phyloP scores from a whole-genome alignment of 2,797 vertebrate genomes.

The Rhynchonycteris naso region DNA sequence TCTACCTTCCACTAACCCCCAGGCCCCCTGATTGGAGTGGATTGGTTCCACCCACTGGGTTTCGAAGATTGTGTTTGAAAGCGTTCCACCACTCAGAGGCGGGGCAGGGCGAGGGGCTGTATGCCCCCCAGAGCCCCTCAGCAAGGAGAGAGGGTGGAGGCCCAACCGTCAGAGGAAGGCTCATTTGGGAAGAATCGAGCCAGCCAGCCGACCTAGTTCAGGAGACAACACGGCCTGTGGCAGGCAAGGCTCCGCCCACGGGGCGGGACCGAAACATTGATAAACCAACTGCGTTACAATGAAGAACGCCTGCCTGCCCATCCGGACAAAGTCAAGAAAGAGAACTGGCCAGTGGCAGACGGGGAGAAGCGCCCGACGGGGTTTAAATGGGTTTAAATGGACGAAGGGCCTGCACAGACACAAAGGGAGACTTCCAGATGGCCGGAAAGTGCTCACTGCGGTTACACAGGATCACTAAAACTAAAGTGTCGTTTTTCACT shows the following conservation, averaged over 20 bases:
- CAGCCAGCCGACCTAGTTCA: background rate
- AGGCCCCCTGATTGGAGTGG: accelerated
- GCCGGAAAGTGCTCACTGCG: background rate
- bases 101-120: background rate
- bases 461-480: accelerated
- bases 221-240: background rate
- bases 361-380: background rate
- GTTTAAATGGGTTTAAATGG: too few relatives aligned
- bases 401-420: background rate
- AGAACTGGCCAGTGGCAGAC: background rate
- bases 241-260: too few relatives aligned
- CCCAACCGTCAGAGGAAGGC: accelerated
- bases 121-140: accelerated
- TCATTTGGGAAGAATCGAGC: accelerated
- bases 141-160: accelerated
- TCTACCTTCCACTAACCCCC: background rate
- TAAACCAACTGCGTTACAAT: accelerated
- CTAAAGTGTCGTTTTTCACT: background rate
- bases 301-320: background rate
- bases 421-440: accelerated
- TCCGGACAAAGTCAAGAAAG: too few relatives aligned
- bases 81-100: background rate
- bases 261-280: too few relatives aligned
- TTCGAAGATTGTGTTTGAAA: background rate
- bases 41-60: too few relatives aligned